Percentiles rank a stretch among this genome's conserved stretches.
Evolutionary conservation across 2,113 vertebrate genomes (phyloP).

Genomic region (Leucoraja erinaceus): DNA sequence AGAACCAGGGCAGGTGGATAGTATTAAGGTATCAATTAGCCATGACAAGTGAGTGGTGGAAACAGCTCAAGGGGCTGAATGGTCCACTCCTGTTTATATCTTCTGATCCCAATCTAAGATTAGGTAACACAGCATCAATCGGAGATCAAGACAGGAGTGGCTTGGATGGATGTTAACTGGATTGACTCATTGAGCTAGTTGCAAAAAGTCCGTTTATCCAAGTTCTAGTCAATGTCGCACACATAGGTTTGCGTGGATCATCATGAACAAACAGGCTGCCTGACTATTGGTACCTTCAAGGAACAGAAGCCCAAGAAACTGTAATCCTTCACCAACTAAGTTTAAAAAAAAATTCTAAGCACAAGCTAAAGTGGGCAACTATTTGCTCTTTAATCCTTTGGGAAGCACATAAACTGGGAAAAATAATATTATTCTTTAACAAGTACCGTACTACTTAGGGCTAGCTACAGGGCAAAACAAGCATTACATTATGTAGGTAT

Average conservation of each 20-base stretch:
- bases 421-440: background rate
- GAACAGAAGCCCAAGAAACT: background rate
- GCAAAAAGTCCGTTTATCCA: background rate
- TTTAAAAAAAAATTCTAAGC: too few relatives aligned
- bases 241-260: background rate
- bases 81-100: too few relatives aligned
- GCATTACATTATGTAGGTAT: background rate
- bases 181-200: background rate
- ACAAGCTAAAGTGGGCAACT: background rate
- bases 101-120: background rate
- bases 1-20: background rate
- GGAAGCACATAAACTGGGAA: background rate
- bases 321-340: background rate
- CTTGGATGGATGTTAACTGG: background rate
- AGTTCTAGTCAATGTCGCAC: too few relatives aligned
- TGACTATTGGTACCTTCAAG: background rate
- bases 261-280: background rate
- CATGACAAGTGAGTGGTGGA: background rate
- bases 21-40: background rate
- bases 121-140: background rate
- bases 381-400: background rate
- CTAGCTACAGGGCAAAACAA: background rate
- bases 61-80: too few relatives aligned
- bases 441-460: background rate
- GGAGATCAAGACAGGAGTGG: background rate